Percentiles rank a stretch among this genome's conserved stretches.
Evolutionary conservation across 2,113 vertebrate species (phyloP).

Genomic region (Phyllopteryx taeniolatus): DNA sequence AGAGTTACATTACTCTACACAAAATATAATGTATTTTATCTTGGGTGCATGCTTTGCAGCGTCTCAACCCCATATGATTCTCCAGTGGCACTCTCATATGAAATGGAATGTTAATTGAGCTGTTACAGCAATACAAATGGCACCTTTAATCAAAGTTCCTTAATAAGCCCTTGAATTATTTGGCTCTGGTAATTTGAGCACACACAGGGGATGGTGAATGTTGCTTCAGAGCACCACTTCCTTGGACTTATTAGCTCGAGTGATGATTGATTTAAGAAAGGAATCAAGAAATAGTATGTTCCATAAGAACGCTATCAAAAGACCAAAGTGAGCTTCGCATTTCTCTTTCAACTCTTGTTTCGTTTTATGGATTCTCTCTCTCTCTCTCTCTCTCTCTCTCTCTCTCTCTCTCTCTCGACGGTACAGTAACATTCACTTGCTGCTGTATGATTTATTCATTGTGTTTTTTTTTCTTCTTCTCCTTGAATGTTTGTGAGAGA

Average conservation of each 20-base stretch:
- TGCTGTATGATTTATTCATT: conserved; percentile 75
- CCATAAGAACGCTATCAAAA: conserved; percentile 57
- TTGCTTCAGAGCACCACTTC: conserved; percentile 53
- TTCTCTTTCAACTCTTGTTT: conserved; percentile 49
- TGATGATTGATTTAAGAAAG: conserved; percentile 61
- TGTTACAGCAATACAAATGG: conserved; percentile 30
- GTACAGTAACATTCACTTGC: conserved; percentile 50
- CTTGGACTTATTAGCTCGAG: conserved; percentile 50
- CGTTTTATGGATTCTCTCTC: conserved; percentile 22
- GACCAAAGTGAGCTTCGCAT: conserved; percentile 58
- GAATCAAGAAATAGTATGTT: conserved; percentile 62
- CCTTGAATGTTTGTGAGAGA: conserved; percentile 68
- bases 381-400: conserved; percentile 34
- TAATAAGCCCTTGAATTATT: conserved; percentile 46
- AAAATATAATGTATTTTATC: not conserved
- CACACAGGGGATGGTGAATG: conserved; percentile 45
- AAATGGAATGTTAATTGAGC: conserved; percentile 42
- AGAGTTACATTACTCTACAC: not conserved
- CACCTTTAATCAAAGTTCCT: conserved; percentile 46
- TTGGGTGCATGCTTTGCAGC: not conserved
- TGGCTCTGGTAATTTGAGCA: conserved; percentile 47
- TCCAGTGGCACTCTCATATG: conserved; percentile 13
- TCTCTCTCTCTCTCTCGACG: conserved; percentile 28
- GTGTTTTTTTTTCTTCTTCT: conserved; percentile 63
- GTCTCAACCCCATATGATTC: conserved; percentile 22